Base-by-base conservation (phyloP, 2,797 vertebrate genomes). In the Heterohyrax brucei region DNA sequence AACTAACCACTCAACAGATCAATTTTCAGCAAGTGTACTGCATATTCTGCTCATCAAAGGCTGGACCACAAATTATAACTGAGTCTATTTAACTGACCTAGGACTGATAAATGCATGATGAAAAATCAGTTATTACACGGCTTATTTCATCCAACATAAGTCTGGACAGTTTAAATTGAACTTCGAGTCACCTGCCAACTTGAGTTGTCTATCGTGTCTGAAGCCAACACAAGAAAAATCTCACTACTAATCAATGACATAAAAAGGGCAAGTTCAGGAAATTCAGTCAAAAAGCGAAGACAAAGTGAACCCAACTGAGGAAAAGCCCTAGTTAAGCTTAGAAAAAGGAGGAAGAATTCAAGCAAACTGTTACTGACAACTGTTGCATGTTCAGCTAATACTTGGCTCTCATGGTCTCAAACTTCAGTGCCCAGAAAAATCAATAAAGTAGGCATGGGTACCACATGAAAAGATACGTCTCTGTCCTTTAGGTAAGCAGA, bases 11-110 rank as follows among this genome's bases (percentile, higher is more conserved):
- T 14, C 66, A 87, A 68, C 73, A 87, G 87, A 93, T 9, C 10
- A 0, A 44, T 77, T 61, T 81, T 61, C 88, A 50, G 9, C 33
- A 93, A 46, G 75, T 14, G 10, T 13, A 39, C n/a, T 68, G 73
- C n/a, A 93, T 94, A 88, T 84, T 87, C 88, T 93, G 39, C 53
- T 77, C 77, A 87, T 82, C 95, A 81, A 87, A 70, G 77, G 24
- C 1, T 56, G 26, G 28, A 44, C 56, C 92, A 64, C 56, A 81
- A 95, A 78, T 72, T 91, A 87, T 2, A 94, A 89, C n/a, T 44
- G 84, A 95, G 82, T 81, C 46, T 87, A 87, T 72, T 56, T 80
- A 68, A 80, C 87, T 73, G 78, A 89, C 78, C 61, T 87, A 44
- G 48, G 50, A 87, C 59, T 46, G 8, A 85, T 73, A 87, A 89